These are phyloP conservation scores for Thripadectes ignobilis DNA, from an alignment of 2,797 vertebrate genomes.

Conservation along the genomic window DNA sequence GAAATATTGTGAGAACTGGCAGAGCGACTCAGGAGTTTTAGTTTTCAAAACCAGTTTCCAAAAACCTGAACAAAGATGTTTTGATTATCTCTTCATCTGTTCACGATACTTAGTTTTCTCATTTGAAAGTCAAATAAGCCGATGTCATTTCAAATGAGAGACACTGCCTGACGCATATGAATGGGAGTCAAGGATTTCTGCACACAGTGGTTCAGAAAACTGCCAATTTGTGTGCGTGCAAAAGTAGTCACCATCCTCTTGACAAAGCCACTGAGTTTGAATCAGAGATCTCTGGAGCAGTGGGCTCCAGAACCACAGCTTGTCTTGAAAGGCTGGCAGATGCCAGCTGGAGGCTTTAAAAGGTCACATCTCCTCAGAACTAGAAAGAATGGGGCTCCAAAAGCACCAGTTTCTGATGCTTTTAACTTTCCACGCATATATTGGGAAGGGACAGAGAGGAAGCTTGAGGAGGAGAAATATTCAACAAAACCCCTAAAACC, in stretches of 20 bases:
- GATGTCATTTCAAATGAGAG: slow-evolving; percentile 45
- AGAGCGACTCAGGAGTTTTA: slow-evolving; percentile 24
- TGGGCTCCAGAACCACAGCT: neutral
- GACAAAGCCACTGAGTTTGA: slow-evolving; percentile 12
- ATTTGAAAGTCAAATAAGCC: slow-evolving; percentile 64
- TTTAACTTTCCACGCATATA: neutral
- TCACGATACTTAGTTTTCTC: slow-evolving; percentile 56
- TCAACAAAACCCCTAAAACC: neutral
- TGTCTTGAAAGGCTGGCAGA: neutral
- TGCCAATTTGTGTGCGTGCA: neutral
- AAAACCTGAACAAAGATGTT: slow-evolving; percentile 67
- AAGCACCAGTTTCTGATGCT: neutral
- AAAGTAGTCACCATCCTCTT: slow-evolving; percentile 16
- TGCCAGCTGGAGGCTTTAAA: slow-evolving; percentile 45
- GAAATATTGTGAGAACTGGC: slow-evolving; percentile 63
- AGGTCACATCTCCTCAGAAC: neutral
- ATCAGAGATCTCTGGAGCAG: neutral
- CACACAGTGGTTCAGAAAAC: neutral
- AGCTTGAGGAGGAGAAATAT: neutral
- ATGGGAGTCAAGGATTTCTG: slow-evolving; percentile 52
- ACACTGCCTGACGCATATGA: slow-evolving; percentile 41
- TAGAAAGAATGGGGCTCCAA: neutral
- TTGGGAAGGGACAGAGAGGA: neutral
- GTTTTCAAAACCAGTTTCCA: slow-evolving; percentile 51
- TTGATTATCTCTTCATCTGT: slow-evolving; percentile 70